phyloP scores from a whole-genome alignment of 92 coral and sea anemone species.

The Porites cylindrica region DNA sequence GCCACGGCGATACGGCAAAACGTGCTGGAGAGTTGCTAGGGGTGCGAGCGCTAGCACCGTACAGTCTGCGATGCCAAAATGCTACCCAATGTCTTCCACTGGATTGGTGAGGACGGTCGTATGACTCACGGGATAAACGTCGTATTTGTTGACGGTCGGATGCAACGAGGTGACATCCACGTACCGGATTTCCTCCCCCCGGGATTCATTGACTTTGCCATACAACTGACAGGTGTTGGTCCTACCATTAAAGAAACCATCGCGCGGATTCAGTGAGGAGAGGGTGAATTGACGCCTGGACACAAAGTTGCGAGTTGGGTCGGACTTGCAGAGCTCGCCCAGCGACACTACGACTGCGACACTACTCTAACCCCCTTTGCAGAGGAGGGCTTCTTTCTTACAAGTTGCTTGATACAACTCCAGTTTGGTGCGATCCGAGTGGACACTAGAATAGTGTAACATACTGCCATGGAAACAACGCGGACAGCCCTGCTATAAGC shows the following conservation, averaged over 20 bases:
- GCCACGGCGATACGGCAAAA: too few relatives aligned
- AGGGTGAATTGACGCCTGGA: neutral
- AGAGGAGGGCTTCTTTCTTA: neutral
- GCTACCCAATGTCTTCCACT: too few relatives aligned
- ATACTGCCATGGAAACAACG: neutral
- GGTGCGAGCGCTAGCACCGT: too few relatives aligned
- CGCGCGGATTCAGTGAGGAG: neutral
- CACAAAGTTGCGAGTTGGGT: neutral
- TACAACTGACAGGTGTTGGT: neutral
- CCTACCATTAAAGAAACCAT: conserved; percentile 1
- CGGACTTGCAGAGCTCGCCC: too few relatives aligned
- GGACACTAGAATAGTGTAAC: too few relatives aligned
- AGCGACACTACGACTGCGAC: neutral
- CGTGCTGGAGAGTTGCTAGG: too few relatives aligned
- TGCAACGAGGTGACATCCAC: conserved; percentile 49
- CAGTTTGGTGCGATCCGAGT: neutral
- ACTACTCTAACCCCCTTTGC: neutral
- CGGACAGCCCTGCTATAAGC: conserved; percentile 35
- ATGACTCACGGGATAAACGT: too few relatives aligned
- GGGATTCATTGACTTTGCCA: neutral
- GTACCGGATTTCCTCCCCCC: conserved; percentile 30
- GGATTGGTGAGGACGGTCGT: too few relatives aligned
- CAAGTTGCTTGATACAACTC: neutral
- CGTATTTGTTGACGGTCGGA: conserved; percentile 16
- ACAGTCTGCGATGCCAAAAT: too few relatives aligned